Evolutionary conservation across 2,113 vertebrate species (phyloP), one percentile per base, ranked within the genome.

Genomic region (Centropristis striata): DNA sequence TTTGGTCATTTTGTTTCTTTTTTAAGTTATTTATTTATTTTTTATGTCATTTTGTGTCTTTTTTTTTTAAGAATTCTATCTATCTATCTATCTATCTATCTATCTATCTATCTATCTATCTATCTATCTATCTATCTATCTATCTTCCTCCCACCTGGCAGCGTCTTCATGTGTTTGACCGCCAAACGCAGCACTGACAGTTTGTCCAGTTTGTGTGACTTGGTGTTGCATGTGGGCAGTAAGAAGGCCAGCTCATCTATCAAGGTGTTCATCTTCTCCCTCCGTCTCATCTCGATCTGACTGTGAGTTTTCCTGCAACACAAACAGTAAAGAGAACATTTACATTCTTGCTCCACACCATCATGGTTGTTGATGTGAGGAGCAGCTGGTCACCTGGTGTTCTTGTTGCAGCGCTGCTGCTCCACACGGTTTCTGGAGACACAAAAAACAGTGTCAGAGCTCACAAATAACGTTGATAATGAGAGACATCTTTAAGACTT

Each of bases 221-320:
- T 27, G 14, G 23, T 1, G 3, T 54, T n/a, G 65, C 47, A 68
- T 51, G 32, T 39, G 1, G 37, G 10, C 50, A 70, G 15, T 44
- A 55, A 44, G 28, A 23, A 55, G 55, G 67, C 67, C 67, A 70
- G 51, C 67, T 57, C 51, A n/a, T 44, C 50, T 27, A 68, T 53
- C n/a, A 70, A 55, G 67, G 23, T 42, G 36, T 70, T 69, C 36
- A 69, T 53, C 49, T 68, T 68, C 5, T 55, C 50, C 46, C 49
- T 69, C 23, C 23, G 25, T 71, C 51, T 71, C 68, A 54, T 69
- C 37, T 69, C 50, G 20, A n/a, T 42, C 66, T 42, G 66, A 28
- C 50, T 55, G 37, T 27, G 65, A 53, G 8, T 27, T 10, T 9
- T 67, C 64, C 64, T 67, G 47, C 21, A 21, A 37, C 25, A 47